A percentile compares a stretch with the other conserved stretches of the same genome.
Conservation (phyloP, 2,888 invertebrate species). For the Sipunculus nudus region DNA sequence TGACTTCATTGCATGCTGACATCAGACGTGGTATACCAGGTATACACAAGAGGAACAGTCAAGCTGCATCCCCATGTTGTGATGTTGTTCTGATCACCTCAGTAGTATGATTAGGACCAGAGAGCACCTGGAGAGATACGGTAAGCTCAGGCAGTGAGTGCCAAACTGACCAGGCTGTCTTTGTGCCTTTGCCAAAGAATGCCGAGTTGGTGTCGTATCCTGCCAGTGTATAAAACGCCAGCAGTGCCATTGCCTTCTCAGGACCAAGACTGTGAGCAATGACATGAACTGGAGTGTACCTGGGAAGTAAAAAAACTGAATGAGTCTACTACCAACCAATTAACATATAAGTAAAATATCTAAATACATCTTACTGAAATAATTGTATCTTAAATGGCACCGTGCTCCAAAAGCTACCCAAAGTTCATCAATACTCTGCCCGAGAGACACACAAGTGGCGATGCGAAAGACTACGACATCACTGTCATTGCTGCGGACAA, state of each 20-base stretch:
- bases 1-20: too few species aligned
- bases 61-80: too few species aligned
- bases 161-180: slow-evolving; percentile 16
- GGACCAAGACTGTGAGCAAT: slow-evolving; percentile 12
- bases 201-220: slow-evolving; percentile 25
- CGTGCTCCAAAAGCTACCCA: slow-evolving; percentile 24
- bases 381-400: slow-evolving; percentile 15
- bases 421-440: slow-evolving; percentile 18
- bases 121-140: slow-evolving; percentile 3
- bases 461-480: slow-evolving; percentile 19
- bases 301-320: too few species aligned
- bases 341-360: too few species aligned
- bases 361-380: too few species aligned
- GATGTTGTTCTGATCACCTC: not conserved
- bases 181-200: slow-evolving; percentile 23
- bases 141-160: not conserved
- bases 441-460: slow-evolving; percentile 15
- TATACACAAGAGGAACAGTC: too few species aligned
- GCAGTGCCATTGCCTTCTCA: not conserved
- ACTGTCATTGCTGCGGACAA: slow-evolving; percentile 15
- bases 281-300: slow-evolving; percentile 15
- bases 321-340: too few species aligned
- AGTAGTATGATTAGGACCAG: not conserved
- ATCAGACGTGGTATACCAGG: too few species aligned
- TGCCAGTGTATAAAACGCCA: slow-evolving; percentile 21